These are phyloP conservation scores for Psephotus haematonotus DNA, from an alignment of 2,113 vertebrate genomes.

Conservation along the genomic window DNA sequence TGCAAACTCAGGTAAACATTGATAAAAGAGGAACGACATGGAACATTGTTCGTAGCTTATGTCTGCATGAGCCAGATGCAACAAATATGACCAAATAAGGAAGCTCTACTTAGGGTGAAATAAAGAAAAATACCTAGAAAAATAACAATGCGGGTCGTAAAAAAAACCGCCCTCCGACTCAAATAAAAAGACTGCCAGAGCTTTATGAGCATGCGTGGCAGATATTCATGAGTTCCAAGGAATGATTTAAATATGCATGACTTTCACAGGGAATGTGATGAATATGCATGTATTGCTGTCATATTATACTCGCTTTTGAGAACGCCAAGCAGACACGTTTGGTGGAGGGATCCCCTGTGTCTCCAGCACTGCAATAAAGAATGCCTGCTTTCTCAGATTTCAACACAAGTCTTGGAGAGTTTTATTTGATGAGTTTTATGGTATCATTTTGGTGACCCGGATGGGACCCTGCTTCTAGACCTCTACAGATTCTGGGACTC, in stretches of 20 bases:
- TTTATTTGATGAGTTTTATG: background rate
- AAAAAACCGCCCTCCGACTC: background rate
- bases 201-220: background rate
- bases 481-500: background rate
- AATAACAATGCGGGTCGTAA: background rate
- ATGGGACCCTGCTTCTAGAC: background rate
- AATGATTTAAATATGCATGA: background rate
- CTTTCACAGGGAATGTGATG: background rate
- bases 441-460: background rate
- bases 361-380: background rate
- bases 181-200: background rate
- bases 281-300: background rate
- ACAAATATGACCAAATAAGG: background rate
- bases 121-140: background rate
- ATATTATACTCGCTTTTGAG: background rate
- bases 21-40: background rate
- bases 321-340: background rate
- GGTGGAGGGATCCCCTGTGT: background rate
- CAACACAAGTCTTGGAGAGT: background rate
- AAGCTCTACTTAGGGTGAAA: background rate
- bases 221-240: background rate
- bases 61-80: background rate
- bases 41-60: background rate
- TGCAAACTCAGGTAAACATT: background rate
- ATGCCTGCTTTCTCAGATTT: background rate